Evolutionary conservation across 2,888 invertebrate genomes (phyloP), one percentile per base, ranked within the genome.

Genomic region (Zeuzera pyrina): DNA sequence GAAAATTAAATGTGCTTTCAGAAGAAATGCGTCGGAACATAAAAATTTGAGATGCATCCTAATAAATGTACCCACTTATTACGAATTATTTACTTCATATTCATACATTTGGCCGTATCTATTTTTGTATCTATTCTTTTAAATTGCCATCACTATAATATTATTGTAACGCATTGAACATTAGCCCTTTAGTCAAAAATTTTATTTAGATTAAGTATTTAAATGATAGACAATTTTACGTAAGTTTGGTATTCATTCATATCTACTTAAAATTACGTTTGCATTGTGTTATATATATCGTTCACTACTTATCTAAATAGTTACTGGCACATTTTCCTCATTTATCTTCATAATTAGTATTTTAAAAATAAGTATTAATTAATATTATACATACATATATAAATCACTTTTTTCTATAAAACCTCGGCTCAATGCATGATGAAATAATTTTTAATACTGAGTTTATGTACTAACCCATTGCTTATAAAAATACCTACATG

Each of bases 151-250:
- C 30, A 23, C 27, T 27, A 15, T 31, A 30, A 36, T 32, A 30
- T 37, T 27, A 31, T 43, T 57, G 44, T 51, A 55, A 57, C 70
- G 72, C 72, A 76, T 77, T 71, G 71, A 79, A 77, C 68, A 70
- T 70, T 67, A 74, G 71, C 70, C 65, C 60, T 52, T 68, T 76
- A 78, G 76, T 79, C 76, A 76, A 73, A 51, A 65, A 56, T 55
- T 55, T 74, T 74, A 53, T 66, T 77, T 78, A 76, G 72, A 46
- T 48, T 77, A 77, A 76, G 73, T 74, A 73, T 77, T 78, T 76
- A 74, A n/a, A 76, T 66, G 51, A 53, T 62, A 57, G 53, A 57
- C 49, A 59, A 54, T 54, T 54, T 61, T 40, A 28, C 45, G 62
- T 65, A 66, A 66, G 63, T 65, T 57, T 51, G 47, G 41, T 35